Evolutionary conservation across 2,113 vertebrate species (phyloP), one percentile per base, ranked within the genome.

Genomic region (Octodon degus): DNA sequence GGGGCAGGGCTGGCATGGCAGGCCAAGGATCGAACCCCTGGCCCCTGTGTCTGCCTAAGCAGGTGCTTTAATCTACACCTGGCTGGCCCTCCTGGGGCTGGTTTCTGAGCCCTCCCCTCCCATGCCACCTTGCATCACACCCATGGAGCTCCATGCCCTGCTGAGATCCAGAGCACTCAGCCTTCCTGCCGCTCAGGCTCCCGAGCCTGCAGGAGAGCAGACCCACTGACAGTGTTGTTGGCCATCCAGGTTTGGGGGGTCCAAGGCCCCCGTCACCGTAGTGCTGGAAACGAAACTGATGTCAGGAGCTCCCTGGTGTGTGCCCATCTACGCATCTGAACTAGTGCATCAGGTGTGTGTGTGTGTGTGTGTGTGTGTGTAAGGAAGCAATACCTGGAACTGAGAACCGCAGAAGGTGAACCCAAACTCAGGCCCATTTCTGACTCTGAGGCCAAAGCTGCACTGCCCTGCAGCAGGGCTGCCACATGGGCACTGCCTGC

Each of bases 401-500:
- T 2, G n/a, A 32, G 47, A 76, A 37, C 76, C 14, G 4, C 13
- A 43, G 30, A 24, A 72, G 1, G 47, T 32, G 86, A 43, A 60
- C 89, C 60, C 76, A 47, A 12, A 14, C 86, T 65, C 19, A 2
- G 0, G 3, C 70, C 58, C 27, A 1, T 13, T 55, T 60, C 89
- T 34, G 63, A 74, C 22, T 60, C 55, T 3, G 32, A 37, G 12
- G 4, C 67, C 67, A 9, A 5, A 32, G 50, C 89, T 9, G 2
- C 8, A 1, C 2, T 0, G 9, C 2, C 3, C 3, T 27, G 25
- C 16, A 25, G 40, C 80, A 11, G 47, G 1, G 58, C 55, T 40
- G 72, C 55, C 62, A 12, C 0, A 1, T 8, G 30, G 74, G 25
- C 8, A 1, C 22, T 0, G 2, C 27, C 6, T 14, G 2, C 34